Percentiles rank a stretch among this genome's conserved stretches.
Evolutionary conservation across 2,797 vertebrate species (phyloP).

Genomic region (Hypotaenidia okinawae): DNA sequence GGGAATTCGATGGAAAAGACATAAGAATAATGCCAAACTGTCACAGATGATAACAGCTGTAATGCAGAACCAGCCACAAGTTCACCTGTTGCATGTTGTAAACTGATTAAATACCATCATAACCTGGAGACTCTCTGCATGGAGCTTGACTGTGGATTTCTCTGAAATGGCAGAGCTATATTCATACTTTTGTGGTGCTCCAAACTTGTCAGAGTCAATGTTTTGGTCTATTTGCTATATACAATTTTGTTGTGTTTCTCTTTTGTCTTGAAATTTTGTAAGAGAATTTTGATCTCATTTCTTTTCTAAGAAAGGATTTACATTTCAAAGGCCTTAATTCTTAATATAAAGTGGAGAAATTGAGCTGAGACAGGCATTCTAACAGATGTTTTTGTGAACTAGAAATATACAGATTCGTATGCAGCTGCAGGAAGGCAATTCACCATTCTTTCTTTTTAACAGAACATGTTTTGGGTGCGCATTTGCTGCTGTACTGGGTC

Average conservation of each 20-base stretch:
- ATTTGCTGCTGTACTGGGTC: not conserved
- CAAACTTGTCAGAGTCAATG: not conserved
- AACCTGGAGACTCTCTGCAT: not conserved
- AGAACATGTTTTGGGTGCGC: accelerated
- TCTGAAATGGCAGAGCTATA: not conserved
- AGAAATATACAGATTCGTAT: not conserved
- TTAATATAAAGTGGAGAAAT: not conserved
- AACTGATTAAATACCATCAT: not conserved
- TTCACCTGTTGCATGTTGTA: not conserved
- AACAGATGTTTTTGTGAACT: not conserved
- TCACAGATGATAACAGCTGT: not conserved
- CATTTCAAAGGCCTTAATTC: not conserved
- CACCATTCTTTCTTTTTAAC: not conserved
- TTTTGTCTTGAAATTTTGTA: not conserved
- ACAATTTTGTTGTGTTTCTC: not conserved
- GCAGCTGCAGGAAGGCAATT: not conserved
- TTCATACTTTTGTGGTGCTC: not conserved
- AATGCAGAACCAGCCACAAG: not conserved
- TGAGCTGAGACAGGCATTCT: not conserved
- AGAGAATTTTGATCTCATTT: not conserved
- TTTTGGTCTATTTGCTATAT: not conserved
- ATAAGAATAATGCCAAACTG: not conserved
- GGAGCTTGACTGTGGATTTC: not conserved
- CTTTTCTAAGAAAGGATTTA: not conserved
- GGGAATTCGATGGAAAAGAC: not conserved